Evolutionary conservation across 2,113 vertebrate genomes (phyloP), one percentile per base, ranked within the genome.

Genomic region (Saguinus imperator): DNA sequence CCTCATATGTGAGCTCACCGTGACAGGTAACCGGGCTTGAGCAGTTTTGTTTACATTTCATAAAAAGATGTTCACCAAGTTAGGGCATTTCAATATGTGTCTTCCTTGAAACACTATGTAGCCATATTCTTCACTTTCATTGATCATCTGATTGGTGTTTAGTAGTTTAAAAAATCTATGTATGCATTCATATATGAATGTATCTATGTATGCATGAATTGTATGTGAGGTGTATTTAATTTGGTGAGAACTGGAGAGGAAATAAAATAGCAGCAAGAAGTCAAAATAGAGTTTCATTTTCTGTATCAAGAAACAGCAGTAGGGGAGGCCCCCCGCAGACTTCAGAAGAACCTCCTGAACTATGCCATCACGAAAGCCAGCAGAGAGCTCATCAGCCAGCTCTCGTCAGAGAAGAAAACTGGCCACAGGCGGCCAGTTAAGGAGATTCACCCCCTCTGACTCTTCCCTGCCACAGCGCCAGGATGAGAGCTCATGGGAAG

Each of bases 291-390:
- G 29, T 6, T 81, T 37, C 20, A 18, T 48, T 80, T 58, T 25
- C 5, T 14, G 0, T 66, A 37, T 18, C 5, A 40, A 7, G 25
- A 4, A 35, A 76, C 11, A 85, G 48, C 21, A 16, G 9, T 52
- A 25, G 7, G 7, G 48, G 43, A n/a, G 6, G 12, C 3, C 1
- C 3, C 20, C 1, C 5, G 16, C 0, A 80, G 16, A 50, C 50
- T 84, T 77, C 9, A 43, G 43, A 43, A 83, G 6, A 58, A n/a
- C 4, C 43, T 37, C 75, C 0, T 5, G 43, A 32, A n/a, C 21
- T 32, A 14, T 4, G 12, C 17, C 48, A 43, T 77, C 11, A 61
- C 6, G 8, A 52, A 80, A 76, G 21, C 9, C 45, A 89, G 1
- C 16, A 37, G 12, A 70, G 9, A 8, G 3, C 5, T 61, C 29